phyloP scores from a whole-genome alignment of 2,888 invertebrate genomes.

The Anorthoa munda region DNA sequence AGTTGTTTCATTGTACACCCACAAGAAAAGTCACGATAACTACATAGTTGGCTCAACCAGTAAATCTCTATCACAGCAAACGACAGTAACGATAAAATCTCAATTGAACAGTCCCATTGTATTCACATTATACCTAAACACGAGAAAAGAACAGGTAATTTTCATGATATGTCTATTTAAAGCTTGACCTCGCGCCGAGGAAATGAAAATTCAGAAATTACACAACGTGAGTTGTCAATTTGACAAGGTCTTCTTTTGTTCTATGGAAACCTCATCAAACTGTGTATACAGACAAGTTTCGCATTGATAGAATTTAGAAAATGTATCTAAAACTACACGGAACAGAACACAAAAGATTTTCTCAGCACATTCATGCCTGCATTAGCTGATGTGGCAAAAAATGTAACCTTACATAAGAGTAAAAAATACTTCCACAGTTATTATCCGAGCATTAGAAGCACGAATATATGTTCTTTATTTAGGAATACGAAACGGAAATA shows the following conservation, averaged over 20 bases:
- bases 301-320: conserved; percentile 47
- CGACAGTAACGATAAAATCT: conserved; percentile 42
- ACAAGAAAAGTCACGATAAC: conserved; percentile 12
- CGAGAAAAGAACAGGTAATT: conserved; percentile 60
- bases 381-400: conserved; percentile 65
- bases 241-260: conserved; percentile 74
- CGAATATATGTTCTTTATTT: conserved; percentile 43
- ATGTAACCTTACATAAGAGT: conserved; percentile 62
- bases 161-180: conserved; percentile 59
- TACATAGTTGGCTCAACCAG: background rate
- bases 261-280: conserved; percentile 53
- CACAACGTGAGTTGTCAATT: conserved; percentile 65
- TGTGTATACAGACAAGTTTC: conserved; percentile 58
- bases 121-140: conserved; percentile 36
- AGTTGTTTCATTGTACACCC: background rate
- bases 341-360: conserved; percentile 62
- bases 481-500: conserved; percentile 27
- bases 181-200: conserved; percentile 60
- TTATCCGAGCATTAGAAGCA: conserved; percentile 61
- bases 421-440: conserved; percentile 63
- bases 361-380: conserved; percentile 64
- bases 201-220: conserved; percentile 69
- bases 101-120: conserved; percentile 52
- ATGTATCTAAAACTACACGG: conserved; percentile 24
- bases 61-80: conserved; percentile 26